These are phyloP conservation scores for Peromyscus melanophrys DNA, from an alignment of 2,797 vertebrate species.

Conservation along the genomic window DNA sequence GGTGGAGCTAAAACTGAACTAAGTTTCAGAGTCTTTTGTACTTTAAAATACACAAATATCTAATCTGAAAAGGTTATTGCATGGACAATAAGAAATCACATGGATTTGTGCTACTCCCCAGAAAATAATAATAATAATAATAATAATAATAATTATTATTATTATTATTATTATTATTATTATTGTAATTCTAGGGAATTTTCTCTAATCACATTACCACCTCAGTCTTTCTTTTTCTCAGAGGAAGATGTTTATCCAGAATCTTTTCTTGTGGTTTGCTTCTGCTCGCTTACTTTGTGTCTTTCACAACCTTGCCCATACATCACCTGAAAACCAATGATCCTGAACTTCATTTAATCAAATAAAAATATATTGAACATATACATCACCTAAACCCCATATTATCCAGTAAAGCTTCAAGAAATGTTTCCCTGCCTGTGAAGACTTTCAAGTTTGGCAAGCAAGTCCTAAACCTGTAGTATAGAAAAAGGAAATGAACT, in stretches of 20 bases:
- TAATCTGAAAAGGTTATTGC: not conserved
- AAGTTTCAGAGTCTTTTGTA: not conserved
- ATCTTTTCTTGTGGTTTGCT: not conserved
- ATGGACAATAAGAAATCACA: not conserved
- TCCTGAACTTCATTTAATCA: constrained; percentile 12
- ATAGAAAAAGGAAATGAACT: not conserved
- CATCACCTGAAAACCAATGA: constrained; percentile 32
- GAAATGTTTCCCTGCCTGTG: not conserved
- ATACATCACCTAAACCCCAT: not conserved
- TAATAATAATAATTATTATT: no score
- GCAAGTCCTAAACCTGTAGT: not conserved
- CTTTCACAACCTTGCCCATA: not conserved
- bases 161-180: no score
- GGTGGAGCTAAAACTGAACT: not conserved
- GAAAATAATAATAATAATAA: no score
- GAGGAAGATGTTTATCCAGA: not conserved
- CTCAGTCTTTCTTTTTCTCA: not conserved
- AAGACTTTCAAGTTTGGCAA: constrained; percentile 30
- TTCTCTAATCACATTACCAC: not conserved
- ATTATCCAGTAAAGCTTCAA: constrained; percentile 18
- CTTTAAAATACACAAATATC: not conserved
- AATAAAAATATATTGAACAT: constrained; percentile 56
- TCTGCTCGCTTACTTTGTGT: not conserved
- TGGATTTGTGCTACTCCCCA: not conserved
- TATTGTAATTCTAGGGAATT: not conserved